Base-by-base conservation (phyloP, 1,140 invertebrate species). In the Medauroidea extradentata region DNA sequence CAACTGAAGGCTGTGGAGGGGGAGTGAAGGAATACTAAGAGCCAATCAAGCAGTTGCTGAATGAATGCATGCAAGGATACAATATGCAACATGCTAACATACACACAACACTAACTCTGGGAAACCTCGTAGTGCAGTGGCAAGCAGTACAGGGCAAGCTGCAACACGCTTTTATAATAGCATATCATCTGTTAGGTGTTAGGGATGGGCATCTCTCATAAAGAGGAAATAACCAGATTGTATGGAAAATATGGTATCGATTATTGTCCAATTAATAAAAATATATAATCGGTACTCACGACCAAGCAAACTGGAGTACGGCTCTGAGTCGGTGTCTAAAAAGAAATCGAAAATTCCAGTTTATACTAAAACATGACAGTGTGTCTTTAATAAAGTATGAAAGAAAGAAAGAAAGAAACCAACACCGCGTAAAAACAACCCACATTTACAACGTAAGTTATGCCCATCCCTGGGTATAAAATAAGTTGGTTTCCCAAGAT, bases 271-370 rank as follows among this genome's bases (percentile, higher is more conserved):
- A 34, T 34, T 4, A 7, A 34, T 34, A 34, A 34, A 11, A 34
- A 34, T 34, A 34, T 46, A 53, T 55, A 60, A 53, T 24, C 58
- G 43, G 41, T 60, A 60, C 58, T 60, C 58, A 60, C 58, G 58
- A 53, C 50, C 58, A 60, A 60, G 58, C 43, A 60, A 54, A 60
- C 58, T 60, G 58, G 50, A 27, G 58, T 52, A 60, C 51, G 52
- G 58, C 58, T 60, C 58, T 23, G 58, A 44, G 58, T 60, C 51
- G 42, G 52, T 60, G 52, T 60, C 58, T 60, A 60, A 60, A 60
- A 60, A 60, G 51, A 60, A 60, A 60, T 60, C 41, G 58, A 60
- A 60, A 60, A 60, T 60, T 43, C 51, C 24, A 54, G 51, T 60
- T 60, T 60, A 60, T 51, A 60, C 43, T 14, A 29, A 27, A 55